Conservation (phyloP, 2,113 vertebrate genomes). For the Bos indicus region DNA sequence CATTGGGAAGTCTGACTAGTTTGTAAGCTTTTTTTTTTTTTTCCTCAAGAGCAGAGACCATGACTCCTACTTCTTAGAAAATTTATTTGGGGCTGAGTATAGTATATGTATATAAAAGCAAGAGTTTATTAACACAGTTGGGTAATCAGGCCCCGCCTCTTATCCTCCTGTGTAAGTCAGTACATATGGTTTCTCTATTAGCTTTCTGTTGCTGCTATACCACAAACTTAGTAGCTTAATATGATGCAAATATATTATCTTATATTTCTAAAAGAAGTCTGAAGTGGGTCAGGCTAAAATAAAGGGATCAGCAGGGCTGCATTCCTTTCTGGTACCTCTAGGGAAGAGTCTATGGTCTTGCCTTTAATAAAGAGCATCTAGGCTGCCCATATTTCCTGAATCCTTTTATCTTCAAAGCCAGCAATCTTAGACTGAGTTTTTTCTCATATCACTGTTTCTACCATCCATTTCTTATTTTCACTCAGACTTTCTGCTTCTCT, state of each 20-base stretch:
- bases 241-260: neutral
- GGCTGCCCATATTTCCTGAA: neutral
- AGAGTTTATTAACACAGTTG: neutral
- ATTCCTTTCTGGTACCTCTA: neutral
- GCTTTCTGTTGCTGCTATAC: neutral
- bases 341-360: neutral
- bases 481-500: neutral
- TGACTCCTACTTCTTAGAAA: neutral
- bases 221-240: neutral
- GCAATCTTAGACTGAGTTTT: neutral
- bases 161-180: neutral
- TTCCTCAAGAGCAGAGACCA: conserved; percentile 21
- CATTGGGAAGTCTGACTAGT: conserved; percentile 48
- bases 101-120: neutral
- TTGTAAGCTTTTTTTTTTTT: conserved; percentile 39
- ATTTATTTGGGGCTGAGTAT: neutral
- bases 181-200: neutral
- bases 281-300: neutral
- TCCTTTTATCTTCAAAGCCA: neutral
- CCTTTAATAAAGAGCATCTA: neutral
- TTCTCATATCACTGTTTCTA: neutral
- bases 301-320: neutral
- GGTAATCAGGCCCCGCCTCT: neutral
- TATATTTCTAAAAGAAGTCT: neutral
- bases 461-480: neutral